Base-by-base conservation (phyloP, 2,113 vertebrate species). In the Lamprotornis superbus region DNA sequence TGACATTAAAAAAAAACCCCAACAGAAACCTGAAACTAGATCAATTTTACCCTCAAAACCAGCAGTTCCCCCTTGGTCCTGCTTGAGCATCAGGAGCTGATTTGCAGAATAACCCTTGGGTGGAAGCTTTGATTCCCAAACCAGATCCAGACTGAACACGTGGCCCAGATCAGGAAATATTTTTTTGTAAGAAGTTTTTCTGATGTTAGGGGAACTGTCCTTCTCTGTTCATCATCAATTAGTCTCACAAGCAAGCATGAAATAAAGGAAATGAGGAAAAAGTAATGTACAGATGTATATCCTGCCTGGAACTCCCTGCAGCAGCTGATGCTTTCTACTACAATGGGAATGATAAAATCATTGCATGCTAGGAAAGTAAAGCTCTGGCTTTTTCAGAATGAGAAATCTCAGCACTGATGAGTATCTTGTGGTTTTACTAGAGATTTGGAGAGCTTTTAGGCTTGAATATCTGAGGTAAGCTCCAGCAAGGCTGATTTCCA, bases 401-500 rank as follows among this genome's bases (percentile, higher is more conserved):
- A 89, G 56, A 59, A 52, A 70, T 92, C 64, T 96, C 42, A 28
- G n/a, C 40, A 14, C 67, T 95, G 83, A 94, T 79, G 90, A 82
- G 67, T 63, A 37, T 88, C 27, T 84, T 81, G 56, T 67, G 50
- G 79, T 87, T 96, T 97, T 97, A 95, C 50, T 18, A 78, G 91
- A 96, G 95, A 97, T 96, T 91, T 96, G 63, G 89, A 89, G 94
- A 89, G 92, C 31, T 97, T 97, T 97, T 87, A 93, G 67, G 37
- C 61, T 90, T 76, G 79, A 87, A 22, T 94, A 92, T 97, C 87
- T 69, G 83, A 95, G 65, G 70, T 84, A 91, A 96, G 50, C 76
- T 73, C 59, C 65, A 46, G 31, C 89, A 92, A 91, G 85, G 50
- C 83, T 79, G 89, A 88, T 61, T 94, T 93, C 90, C 68, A 80